Conservation (phyloP, 2,888 invertebrate genomes). For the Drosophila niveifrons region DNA sequence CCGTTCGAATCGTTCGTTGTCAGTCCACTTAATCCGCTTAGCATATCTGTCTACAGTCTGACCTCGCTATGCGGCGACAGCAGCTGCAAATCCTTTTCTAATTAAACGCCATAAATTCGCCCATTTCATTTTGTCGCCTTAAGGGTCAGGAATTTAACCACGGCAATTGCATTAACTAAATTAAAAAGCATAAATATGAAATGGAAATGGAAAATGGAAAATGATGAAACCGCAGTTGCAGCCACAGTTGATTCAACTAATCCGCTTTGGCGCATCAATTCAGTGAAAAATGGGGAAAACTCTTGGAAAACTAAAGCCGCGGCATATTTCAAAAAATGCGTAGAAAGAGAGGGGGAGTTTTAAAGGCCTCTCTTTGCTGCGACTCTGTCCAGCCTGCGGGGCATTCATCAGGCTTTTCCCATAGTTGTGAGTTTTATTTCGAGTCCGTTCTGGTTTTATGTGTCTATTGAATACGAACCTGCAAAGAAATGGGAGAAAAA, state of each 20-base stretch:
- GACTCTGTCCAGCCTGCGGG: conserved; percentile 36
- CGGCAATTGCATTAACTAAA: conserved; percentile 68
- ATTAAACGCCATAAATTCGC: conserved; percentile 63
- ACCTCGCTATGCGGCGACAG: conserved; percentile 32
- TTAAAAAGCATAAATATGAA: conserved; percentile 44
- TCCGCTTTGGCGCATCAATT: conserved; percentile 73
- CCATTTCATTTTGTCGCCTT: conserved; percentile 35
- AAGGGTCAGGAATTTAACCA: background rate
- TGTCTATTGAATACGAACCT: conserved; percentile 67
- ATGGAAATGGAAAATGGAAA: conserved; percentile 48
- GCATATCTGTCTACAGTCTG: conserved; percentile 35
- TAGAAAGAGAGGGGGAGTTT: conserved; percentile 14
- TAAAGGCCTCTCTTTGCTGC: conserved; percentile 19
- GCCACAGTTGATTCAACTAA: conserved; percentile 54
- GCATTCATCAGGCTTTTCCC: conserved; percentile 64
- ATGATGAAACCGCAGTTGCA: conserved; percentile 40
- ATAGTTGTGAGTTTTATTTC: conserved; percentile 22
- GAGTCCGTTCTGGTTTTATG: conserved; percentile 25
- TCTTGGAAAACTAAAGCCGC: conserved; percentile 36
- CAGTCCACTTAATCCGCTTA: conserved; percentile 50
- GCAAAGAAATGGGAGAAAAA: conserved; percentile 48
- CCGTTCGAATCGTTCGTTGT: background rate
- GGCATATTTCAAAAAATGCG: conserved; percentile 47
- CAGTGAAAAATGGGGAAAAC: conserved; percentile 29
- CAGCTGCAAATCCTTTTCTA: conserved; percentile 60